Percentiles rank a stretch among this genome's conserved stretches.
Conservation (phyloP, 2,113 vertebrate genomes). For the Anhinga rufa region DNA sequence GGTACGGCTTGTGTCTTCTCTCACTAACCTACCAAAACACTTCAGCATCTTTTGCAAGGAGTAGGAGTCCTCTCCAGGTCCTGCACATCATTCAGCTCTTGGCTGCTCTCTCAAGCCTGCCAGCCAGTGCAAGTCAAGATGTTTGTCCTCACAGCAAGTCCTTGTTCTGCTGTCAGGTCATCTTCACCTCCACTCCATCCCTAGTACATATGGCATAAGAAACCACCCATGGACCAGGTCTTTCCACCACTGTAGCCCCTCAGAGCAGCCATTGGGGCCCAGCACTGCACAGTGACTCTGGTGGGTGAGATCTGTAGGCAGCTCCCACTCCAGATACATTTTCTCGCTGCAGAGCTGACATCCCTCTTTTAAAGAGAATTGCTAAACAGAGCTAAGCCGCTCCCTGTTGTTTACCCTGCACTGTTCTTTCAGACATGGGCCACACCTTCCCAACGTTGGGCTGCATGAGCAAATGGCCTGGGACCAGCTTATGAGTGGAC, state of each 20-base stretch:
- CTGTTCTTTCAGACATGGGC: neutral
- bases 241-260: neutral
- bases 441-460: neutral
- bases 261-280: neutral
- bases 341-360: neutral
- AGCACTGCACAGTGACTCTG: neutral
- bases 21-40: neutral
- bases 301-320: neutral
- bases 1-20: neutral
- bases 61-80: neutral
- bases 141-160: neutral
- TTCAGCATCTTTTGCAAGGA: neutral
- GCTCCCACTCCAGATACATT: neutral
- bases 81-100: neutral
- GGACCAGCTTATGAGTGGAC: neutral
- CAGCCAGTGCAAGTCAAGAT: neutral
- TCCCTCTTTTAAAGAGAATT: neutral
- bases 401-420: neutral
- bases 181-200: neutral
- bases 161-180: neutral
- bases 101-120: neutral
- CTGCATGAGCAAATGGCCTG: neutral
- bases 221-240: neutral
- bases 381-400: neutral
- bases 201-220: neutral